These are phyloP conservation scores for Limnephilus auricula DNA, from an alignment of 2,888 invertebrate species.

Conservation along the genomic window DNA sequence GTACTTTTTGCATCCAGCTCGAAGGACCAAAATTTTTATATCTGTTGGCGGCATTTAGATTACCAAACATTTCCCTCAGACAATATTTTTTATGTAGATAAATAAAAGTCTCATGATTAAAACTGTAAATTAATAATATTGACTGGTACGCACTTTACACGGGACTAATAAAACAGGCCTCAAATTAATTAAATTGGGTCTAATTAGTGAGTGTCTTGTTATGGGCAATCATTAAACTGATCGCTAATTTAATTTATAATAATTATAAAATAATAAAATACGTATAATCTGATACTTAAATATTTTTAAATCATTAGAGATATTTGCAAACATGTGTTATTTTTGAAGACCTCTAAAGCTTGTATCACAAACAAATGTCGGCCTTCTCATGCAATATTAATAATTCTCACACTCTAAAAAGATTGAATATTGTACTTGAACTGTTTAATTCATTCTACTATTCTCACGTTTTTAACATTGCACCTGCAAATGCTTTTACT, in stretches of 20 bases:
- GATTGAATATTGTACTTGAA: background rate
- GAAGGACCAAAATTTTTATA: background rate
- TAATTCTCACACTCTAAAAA: background rate
- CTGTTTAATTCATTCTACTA: background rate
- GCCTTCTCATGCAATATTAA: background rate
- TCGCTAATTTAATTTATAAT: background rate
- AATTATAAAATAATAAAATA: too few relatives aligned
- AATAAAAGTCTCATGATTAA: background rate
- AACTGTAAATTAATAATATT: background rate
- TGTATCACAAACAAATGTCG: background rate
- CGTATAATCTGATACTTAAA: background rate
- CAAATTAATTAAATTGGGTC: background rate
- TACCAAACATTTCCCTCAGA: too few relatives aligned
- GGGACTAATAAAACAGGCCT: background rate
- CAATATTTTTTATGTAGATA: background rate
- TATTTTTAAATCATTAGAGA: background rate
- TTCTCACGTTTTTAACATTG: constrained; percentile 26
- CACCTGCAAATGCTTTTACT: constrained; percentile 35
- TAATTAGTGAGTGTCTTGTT: background rate
- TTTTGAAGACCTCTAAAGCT: background rate
- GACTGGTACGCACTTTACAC: background rate
- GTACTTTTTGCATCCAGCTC: background rate
- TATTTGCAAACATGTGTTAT: background rate
- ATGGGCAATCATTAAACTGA: background rate
- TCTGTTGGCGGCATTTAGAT: too few relatives aligned